Evolutionary conservation across 2,888 invertebrate species (phyloP).

Genomic region (Cantharis nigra): DNA sequence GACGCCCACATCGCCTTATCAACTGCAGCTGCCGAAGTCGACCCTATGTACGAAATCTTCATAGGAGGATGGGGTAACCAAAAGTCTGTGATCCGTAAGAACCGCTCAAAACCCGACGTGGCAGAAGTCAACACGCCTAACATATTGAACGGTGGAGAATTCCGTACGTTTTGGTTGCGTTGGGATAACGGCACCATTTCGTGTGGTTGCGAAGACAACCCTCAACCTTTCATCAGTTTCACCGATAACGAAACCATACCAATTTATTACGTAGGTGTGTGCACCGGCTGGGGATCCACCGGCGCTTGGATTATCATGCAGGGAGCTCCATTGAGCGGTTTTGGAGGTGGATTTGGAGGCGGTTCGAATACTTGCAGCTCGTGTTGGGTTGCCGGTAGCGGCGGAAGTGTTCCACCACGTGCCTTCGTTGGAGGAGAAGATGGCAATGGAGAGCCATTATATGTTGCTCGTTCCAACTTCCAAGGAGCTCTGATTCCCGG

Average conservation of each 20-base stretch:
- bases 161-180: slow-evolving; percentile 83
- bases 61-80: slow-evolving; percentile 88
- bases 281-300: slow-evolving; percentile 85
- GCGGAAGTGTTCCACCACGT: slow-evolving; percentile 72
- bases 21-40: slow-evolving; percentile 68
- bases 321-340: slow-evolving; percentile 31
- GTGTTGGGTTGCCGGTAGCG: slow-evolving; percentile 70
- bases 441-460: slow-evolving; percentile 67
- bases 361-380: slow-evolving; percentile 49
- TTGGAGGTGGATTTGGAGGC: slow-evolving; percentile 39
- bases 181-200: slow-evolving; percentile 67
- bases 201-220: slow-evolving; percentile 60
- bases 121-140: slow-evolving; percentile 69
- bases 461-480: slow-evolving; percentile 71
- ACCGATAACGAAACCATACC: slow-evolving; percentile 72
- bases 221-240: slow-evolving; percentile 76
- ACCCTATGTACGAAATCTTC: slow-evolving; percentile 85
- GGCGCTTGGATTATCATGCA: slow-evolving; percentile 80
- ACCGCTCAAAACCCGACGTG: slow-evolving; percentile 64
- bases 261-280: slow-evolving; percentile 76
- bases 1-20: slow-evolving; percentile 87
- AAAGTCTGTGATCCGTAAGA: slow-evolving; percentile 81
- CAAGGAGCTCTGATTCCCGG: slow-evolving; percentile 80
- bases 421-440: slow-evolving; percentile 72
- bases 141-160: slow-evolving; percentile 74